Base-by-base conservation (phyloP, 2,888 invertebrate genomes). In the Pyrrhia umbra region DNA sequence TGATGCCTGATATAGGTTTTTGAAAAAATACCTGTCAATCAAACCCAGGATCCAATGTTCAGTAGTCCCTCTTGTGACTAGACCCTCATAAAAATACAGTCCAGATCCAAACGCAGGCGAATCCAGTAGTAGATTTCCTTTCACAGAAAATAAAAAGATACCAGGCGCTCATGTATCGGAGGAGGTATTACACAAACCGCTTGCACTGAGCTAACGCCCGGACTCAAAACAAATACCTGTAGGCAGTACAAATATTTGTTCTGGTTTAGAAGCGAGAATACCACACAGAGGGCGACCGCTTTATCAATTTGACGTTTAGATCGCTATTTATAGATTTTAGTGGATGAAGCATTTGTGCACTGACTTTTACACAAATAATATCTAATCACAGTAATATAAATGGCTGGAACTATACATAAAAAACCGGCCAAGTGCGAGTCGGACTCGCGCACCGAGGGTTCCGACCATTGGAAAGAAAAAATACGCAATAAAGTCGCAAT, bases 301-400 rank as follows among this genome's bases (percentile, higher is more conserved):
- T 16, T 47, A 67, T 67, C 74, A 54, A 21, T 37, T 16, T 47
- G 74, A 67, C 68, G 50, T 66, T 45, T 45, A 64, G 21, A 74
- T 43, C 34, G 46, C 18, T 55, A 55, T 18, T 30, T 39, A 16
- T 25, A 66, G 65, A 66, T 63, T 13, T 34, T 23, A 23, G 13
- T 16, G 18, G 2, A 2, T 27, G 8, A 16, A 13, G 2, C 20
- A 15, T 9, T 21, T 9, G 39, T 27, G 10, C 34, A 9, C 34
- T 34, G 34, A 34, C 34, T n/a, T 34, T 34, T 34, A 1, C 13
- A n/a, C 4, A 34, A 34, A 34, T 34, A 13, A 3, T 27, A 27
- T n/a, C n/a, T n/a, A n/a, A n/a, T n/a, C n/a, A n/a, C n/a, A n/a
- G n/a, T n/a, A n/a, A n/a, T n/a, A n/a, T n/a, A n/a, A n/a, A n/a